phyloP scores from a whole-genome alignment of 2,888 invertebrate species.

The Drosophila rubida region DNA sequence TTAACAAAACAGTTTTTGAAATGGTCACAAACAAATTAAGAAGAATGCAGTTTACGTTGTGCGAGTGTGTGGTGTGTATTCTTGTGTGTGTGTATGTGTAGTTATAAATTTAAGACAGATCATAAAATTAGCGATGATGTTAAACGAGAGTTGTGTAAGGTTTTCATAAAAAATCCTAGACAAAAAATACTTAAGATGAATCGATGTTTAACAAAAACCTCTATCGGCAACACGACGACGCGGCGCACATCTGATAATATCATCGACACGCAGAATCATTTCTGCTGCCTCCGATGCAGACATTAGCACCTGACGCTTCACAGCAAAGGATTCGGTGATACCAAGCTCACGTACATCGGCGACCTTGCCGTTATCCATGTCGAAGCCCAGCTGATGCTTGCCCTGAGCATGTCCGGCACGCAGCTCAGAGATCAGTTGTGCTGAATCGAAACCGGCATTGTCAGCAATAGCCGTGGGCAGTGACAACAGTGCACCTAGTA shows the following conservation, averaged over 20 bases:
- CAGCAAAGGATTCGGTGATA: constrained; percentile 98
- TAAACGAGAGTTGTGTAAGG: constrained; percentile 60
- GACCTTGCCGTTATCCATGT: constrained; percentile 94
- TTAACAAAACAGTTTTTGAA: constrained; percentile 41
- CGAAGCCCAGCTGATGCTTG: constrained; percentile 88
- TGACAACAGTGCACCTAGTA: constrained; percentile 90
- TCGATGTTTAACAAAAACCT: constrained; percentile 85
- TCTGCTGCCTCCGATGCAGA: constrained; percentile 99
- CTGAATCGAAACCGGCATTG: constrained; percentile 99
- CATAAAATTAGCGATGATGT: constrained; percentile 67
- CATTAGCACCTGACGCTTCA: constrained; percentile 97
- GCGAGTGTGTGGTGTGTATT: constrained; percentile 29
- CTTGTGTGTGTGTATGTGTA: constrained; percentile 28
- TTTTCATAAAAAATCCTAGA: constrained; percentile 60
- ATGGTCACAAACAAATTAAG: constrained; percentile 39
- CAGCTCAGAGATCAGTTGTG: constrained; percentile 96
- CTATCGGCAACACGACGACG: constrained; percentile 94
- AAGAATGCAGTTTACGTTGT: constrained; percentile 31
- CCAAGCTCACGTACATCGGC: constrained; percentile 96
- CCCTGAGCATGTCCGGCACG: constrained; percentile 95
- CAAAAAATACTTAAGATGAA: constrained; percentile 65
- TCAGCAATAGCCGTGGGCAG: constrained; percentile 98
- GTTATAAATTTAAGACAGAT: constrained; percentile 59
- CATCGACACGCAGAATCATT: constrained; percentile 99
- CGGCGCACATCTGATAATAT: constrained; percentile 97